Base-by-base conservation (phyloP, 2,113 vertebrate genomes). In the Ochotona princeps region DNA sequence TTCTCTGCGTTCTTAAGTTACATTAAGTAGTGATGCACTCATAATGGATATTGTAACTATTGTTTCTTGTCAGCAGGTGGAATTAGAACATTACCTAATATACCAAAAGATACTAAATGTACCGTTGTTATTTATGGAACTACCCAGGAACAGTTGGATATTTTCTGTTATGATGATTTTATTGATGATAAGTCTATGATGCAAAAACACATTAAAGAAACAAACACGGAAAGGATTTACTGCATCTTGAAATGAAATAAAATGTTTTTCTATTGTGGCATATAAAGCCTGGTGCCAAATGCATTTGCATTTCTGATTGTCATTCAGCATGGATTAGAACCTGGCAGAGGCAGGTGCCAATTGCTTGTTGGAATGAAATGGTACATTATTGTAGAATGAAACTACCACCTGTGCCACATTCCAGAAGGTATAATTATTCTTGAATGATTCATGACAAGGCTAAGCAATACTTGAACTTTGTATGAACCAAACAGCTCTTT, bases 281-380 rank as follows among this genome's bases (percentile, higher is more conserved):
- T 79, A 73, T 26, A 47, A 86, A 93, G 74, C 2, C 6, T 66
- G 38, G 23, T 83, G 89, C 67, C 83, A 88, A 57, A 26, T 75
- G 60, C 14, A 90, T 93, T 93, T 91, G 60, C 25, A 90, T 93
- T 93, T 92, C 60, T 67, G 32, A 89, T 67, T 90, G 35, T 80
- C 51, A 95, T 92, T 90, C 84, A 76, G 5, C 54, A 8, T 88
- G 26, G 78, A 93, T 47, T 32, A 88, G 51, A 90, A 83, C 9
- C 23, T 92, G 74, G 57, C 70, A 92, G 78, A 93, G 66, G 12
- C 47, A 74, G 26, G 79, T 94, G 85, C 74, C 79, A 96, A 92
- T 61, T 90, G 32, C 79, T 90, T 92, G 47, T 89, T 66, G 44
- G 94, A 95, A 93, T 88, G 57, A 92, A 82, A 79, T 92, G 9